Conservation (phyloP, 2,113 vertebrate species). For the Pholis gunnellus region DNA sequence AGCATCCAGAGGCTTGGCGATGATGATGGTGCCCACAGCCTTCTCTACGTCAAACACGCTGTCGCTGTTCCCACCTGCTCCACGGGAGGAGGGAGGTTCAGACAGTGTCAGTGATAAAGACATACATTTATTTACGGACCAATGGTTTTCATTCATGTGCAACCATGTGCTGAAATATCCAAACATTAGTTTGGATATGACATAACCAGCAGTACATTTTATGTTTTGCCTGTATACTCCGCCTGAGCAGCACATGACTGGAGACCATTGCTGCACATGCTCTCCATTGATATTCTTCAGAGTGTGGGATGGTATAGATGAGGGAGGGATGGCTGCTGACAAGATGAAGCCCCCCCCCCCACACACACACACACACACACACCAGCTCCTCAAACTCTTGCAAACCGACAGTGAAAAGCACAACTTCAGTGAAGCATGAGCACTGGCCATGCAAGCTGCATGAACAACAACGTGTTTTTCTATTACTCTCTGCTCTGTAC, state of each 20-base stretch:
- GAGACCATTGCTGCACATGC: conserved; percentile 6
- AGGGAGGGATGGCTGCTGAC: conserved; percentile 5
- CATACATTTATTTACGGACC: not conserved
- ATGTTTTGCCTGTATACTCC: not conserved
- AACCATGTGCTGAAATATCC: not conserved
- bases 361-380: conserved; percentile 56
- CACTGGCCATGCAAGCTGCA: conserved; percentile 48
- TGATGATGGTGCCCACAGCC: conserved; percentile 93
- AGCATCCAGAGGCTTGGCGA: conserved; percentile 94
- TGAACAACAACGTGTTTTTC: not conserved
- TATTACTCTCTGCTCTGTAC: not conserved
- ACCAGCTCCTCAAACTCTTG: conserved; percentile 73
- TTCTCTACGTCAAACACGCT: conserved; percentile 94
- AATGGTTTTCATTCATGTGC: conserved; percentile 35
- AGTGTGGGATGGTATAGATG: conserved; percentile 8
- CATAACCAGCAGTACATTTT: not conserved
- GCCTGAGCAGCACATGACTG: conserved; percentile 19
- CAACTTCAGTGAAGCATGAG: conserved; percentile 15
- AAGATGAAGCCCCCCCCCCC: not conserved
- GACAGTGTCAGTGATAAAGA: not conserved
- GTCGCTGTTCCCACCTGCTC: conserved; percentile 92
- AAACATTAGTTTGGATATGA: not conserved
- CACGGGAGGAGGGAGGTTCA: conserved; percentile 25
- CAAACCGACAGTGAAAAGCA: conserved; percentile 19
- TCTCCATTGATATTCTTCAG: not conserved